Base-by-base conservation (phyloP, 1,140 invertebrate species). In the Alviniconcha marisindica region DNA sequence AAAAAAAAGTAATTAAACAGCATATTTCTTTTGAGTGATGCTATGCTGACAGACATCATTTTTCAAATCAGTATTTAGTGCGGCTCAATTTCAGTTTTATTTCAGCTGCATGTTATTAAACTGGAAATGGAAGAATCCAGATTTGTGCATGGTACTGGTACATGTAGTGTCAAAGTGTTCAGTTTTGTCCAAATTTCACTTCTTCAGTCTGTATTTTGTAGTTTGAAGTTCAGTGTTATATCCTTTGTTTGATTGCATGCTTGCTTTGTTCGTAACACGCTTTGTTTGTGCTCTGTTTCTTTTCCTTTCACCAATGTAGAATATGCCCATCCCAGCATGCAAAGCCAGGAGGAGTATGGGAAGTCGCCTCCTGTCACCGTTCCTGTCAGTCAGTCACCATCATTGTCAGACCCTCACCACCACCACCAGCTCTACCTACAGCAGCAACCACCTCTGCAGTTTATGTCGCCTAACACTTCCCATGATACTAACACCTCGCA, bases 401-500 rank as follows among this genome's bases (percentile, higher is more conserved):
- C 63, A 66, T 33, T 66, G 31, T 28, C n/a, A 5, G 69, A 40
- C 33, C 31, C 14, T 71, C 14, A 40, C 38, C 69, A 33, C 69
- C 63, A 66, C 63, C 31, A 31, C 63, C 31, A 66, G 5, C 63
- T 33, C 31, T 31, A 76, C 24, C 73, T 51, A 24, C 40, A 1
- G 4, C 71, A 44, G 18, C 28, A 10, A 14, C 63, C 14, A 33
- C 24, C 14, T 40, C 33, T 18, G 36, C 33, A 36, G 73, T 76
- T 28, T 40, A 28, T 24, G 24, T 76, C 73, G 15, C 21, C 73
- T 76, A 76, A 76, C 44, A 10, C 42, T 10, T 12, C 73, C 10
- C 44, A 31, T 24, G 73, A 76, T 76, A 51, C 73, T 76, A 76
- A 76, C 44, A 12, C 28, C 28, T 76, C 71, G 38, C 36, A 15